Evolutionary conservation across 1,140 invertebrate genomes (phyloP).

Genomic region (Nomia melanderi): DNA sequence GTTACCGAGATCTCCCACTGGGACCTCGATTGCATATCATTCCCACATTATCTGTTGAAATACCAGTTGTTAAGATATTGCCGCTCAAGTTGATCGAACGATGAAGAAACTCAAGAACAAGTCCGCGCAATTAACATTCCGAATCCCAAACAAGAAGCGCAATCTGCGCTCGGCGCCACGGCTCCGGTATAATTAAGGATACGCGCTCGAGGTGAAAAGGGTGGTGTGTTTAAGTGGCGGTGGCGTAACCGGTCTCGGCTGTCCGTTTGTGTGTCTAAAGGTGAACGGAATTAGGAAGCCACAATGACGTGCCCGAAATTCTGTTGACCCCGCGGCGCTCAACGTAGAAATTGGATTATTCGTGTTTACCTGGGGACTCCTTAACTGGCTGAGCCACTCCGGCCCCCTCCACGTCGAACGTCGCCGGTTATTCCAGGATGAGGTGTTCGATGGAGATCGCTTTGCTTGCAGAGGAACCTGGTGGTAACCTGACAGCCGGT

Average conservation of each 20-base stretch:
- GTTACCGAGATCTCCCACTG: no score
- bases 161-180: no score
- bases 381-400: slow-evolving; percentile 59
- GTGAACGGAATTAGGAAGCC: slow-evolving; percentile 57
- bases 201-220: slow-evolving; percentile 8
- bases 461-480: no score
- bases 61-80: no score
- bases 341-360: slow-evolving; percentile 61
- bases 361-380: slow-evolving; percentile 61
- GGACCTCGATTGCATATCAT: no score
- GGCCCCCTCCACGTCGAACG: slow-evolving; percentile 47
- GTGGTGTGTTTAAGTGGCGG: slow-evolving; percentile 5
- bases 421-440: slow-evolving; percentile 62
- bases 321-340: slow-evolving; percentile 59
- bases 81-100: no score
- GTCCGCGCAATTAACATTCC: no score
- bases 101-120: no score
- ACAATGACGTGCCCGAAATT: slow-evolving; percentile 61
- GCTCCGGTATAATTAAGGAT: slow-evolving; percentile 17
- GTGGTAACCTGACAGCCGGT: no score
- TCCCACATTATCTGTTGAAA: no score
- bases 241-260: neutral
- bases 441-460: slow-evolving; percentile 59
- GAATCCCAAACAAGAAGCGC: no score
- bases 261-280: slow-evolving; percentile 57